These are phyloP conservation scores for Gallinago nigripennis DNA, from an alignment of 2,797 vertebrate genomes.

Conservation along the genomic window DNA sequence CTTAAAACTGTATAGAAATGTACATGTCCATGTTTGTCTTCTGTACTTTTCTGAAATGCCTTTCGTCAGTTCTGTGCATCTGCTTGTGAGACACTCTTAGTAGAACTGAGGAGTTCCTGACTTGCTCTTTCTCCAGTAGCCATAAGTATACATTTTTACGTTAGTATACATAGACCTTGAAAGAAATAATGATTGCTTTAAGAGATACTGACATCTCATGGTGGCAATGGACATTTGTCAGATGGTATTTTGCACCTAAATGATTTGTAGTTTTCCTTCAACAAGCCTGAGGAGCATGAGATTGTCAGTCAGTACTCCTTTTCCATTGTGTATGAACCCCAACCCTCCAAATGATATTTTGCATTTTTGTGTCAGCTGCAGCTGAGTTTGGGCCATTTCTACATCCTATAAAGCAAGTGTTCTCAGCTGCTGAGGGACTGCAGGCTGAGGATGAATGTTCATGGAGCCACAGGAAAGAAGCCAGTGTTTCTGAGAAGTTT, in stretches of 20 bases:
- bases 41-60: neutral
- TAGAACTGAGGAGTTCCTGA: neutral
- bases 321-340: neutral
- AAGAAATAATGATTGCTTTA: neutral
- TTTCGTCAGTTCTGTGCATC: neutral
- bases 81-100: neutral
- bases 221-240: neutral
- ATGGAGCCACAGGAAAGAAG: neutral
- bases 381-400: neutral
- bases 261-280: neutral
- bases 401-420: neutral
- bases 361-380: neutral
- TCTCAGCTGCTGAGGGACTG: neutral
- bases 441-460: neutral
- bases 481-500: neutral
- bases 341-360: neutral
- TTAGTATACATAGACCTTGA: neutral
- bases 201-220: neutral
- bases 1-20: neutral
- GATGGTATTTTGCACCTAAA: neutral
- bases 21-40: accelerated
- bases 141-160: neutral
- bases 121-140: neutral
- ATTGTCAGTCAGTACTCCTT: neutral
- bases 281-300: neutral